Base-by-base conservation (phyloP, 2,797 vertebrate species). In the Parotocinclus haroldoi region DNA sequence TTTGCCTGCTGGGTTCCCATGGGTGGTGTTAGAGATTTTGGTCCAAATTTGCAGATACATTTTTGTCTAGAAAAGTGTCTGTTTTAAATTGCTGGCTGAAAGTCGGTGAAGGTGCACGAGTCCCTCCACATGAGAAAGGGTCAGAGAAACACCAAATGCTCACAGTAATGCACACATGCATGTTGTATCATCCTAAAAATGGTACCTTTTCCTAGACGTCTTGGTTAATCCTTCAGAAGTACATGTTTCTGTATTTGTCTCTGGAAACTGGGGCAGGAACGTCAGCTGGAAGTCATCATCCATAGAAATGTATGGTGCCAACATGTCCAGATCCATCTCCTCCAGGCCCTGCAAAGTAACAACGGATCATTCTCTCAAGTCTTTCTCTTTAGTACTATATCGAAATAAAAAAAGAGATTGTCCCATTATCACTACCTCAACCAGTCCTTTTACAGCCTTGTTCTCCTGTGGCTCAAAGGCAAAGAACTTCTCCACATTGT, bases 271-370 rank as follows among this genome's bases (percentile, higher is more conserved):
- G 2, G 81, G 83, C 75, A 84, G 72, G 80, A 90, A 80, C 44
- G 79, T 91, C 50, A 95, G 89, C 86, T 95, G 93, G 83, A 95
- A 96, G 81, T 96, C 94, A 0, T 95, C 93, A 0, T 95, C 93
- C 94, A 95, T 96, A 7, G 94, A 95, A 86, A 95, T 95, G 80
- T 95, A 95, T 0, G 93, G 94, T 16, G 93, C 94, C 76, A 95
- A 73, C 93, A 92, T 93, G 69, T 94, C 92, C 78, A 94, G 77
- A 62, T 94, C 93, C 82, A 89, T 75, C 4, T 69, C 78, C 3
- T 91, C 89, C 4, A 66, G 16, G 18, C 80, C 69, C 89, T 88
- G 75, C 61, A 10, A 62, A 11, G 58, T 19, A 7, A 17, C 10
- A 14, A 50, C 7, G 16, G 7, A 50, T 50, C 48, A n/a, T 14